Evolutionary conservation across 53 echinoderm and acorn worm species (phyloP).

Genomic region (Stichopus horrens): DNA sequence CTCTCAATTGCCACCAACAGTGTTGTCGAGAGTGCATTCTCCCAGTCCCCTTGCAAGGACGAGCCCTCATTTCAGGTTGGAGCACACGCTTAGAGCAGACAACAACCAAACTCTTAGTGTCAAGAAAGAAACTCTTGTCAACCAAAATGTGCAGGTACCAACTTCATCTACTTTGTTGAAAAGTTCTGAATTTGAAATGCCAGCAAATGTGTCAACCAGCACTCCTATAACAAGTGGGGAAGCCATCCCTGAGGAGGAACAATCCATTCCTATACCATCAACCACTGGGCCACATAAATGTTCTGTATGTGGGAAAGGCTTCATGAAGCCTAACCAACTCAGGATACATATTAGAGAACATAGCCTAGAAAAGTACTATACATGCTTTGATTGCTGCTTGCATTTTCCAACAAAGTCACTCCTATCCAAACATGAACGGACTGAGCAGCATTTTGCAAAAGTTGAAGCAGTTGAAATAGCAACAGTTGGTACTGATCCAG

Average conservation of each 20-base stretch:
- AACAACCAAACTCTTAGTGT: not conserved
- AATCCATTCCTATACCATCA: conserved; percentile 61
- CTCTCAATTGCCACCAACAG: conserved; percentile 92
- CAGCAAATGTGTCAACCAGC: not conserved
- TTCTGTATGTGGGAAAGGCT: conserved; percentile 76
- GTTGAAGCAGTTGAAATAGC: conserved; percentile 95
- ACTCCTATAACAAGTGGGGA: conserved; percentile 21
- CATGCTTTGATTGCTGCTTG: conserved; percentile 79
- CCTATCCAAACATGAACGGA: conserved; percentile 91
- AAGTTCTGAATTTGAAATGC: not conserved
- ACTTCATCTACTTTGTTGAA: not conserved
- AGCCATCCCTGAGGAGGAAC: conserved; percentile 55
- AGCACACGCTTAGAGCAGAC: conserved; percentile 2
- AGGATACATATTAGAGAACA: conserved; percentile 90
- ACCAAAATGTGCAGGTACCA: conserved; percentile 43
- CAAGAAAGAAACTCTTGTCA: conserved; percentile 39
- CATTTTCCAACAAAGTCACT: conserved; percentile 72
- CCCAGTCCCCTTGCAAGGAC: conserved; percentile 46
- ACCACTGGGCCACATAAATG: conserved; percentile 82
- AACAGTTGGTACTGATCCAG: conserved; percentile 66
- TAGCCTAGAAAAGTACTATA: conserved; percentile 70
- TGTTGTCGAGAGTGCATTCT: conserved; percentile 69
- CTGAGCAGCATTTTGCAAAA: conserved; percentile 84
- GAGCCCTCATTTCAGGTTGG: conserved; percentile 26
- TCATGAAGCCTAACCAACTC: conserved; percentile 95